phyloP scores from a whole-genome alignment of 2,113 vertebrate genomes.

The Strigops habroptila region DNA sequence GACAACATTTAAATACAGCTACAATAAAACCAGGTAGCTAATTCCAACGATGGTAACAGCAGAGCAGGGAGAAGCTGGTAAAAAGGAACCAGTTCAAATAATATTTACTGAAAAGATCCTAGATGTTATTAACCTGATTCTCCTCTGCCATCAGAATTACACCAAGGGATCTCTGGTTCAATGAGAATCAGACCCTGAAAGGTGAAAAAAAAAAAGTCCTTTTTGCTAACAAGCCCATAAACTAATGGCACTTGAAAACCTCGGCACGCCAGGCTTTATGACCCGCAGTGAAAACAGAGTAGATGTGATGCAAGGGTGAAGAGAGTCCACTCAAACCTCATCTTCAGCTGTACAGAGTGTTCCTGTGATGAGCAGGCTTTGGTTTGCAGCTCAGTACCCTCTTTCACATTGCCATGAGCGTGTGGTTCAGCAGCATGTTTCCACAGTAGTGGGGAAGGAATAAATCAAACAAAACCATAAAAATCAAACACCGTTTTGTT shows the following conservation, averaged over 20 bases:
- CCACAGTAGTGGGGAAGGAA: background rate
- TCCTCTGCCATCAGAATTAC: background rate
- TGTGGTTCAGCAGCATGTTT: background rate
- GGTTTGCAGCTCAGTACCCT: background rate
- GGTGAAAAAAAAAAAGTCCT: background rate
- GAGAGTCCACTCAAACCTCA: background rate
- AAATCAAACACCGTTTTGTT: background rate
- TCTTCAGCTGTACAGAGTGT: background rate
- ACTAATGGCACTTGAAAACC: background rate
- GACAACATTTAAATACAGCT: background rate
- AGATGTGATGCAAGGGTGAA: background rate
- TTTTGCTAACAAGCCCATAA: conserved; percentile 27
- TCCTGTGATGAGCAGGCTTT: background rate
- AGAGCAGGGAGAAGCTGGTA: background rate
- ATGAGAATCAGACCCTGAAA: background rate
- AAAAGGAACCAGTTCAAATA: background rate
- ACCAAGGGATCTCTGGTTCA: background rate
- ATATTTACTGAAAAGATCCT: background rate
- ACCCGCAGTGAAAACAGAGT: background rate
- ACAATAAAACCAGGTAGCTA: background rate
- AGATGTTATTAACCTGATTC: background rate
- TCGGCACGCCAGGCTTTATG: background rate
- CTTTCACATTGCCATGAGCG: background rate
- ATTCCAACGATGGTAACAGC: background rate
- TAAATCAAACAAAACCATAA: background rate